These are phyloP conservation scores for Stegodyphus dumicola DNA, from an alignment of 1,140 invertebrate genomes.

Conservation along the genomic window DNA sequence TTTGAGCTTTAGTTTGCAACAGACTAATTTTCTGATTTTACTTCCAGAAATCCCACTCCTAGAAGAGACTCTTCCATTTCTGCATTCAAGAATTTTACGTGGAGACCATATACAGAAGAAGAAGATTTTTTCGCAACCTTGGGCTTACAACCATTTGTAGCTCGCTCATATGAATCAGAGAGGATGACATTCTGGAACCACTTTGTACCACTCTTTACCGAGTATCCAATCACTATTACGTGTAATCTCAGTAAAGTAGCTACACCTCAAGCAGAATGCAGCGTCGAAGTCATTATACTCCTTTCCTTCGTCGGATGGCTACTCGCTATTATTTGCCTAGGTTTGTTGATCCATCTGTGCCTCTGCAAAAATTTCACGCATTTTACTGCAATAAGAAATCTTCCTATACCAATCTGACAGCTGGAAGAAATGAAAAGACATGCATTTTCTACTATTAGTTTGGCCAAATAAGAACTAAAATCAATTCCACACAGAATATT, in stretches of 20 bases:
- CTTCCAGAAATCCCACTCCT: conserved; percentile 60
- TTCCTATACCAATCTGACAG: too few relatives aligned
- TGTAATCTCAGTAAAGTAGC: background rate
- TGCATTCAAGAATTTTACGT: conserved; percentile 43
- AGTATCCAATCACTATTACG: conserved; percentile 61
- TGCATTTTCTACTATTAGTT: too few relatives aligned
- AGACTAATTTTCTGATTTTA: background rate
- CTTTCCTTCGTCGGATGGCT: conserved; percentile 3
- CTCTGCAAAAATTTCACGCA: background rate
- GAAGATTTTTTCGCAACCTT: conserved; percentile 64
- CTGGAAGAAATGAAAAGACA: too few relatives aligned
- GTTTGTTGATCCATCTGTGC: background rate
- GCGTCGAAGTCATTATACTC: background rate
- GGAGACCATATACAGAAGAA: conserved; percentile 63
- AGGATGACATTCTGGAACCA: conserved; percentile 66
- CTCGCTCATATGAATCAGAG: conserved; percentile 64
- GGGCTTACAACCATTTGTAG: conserved; percentile 63
- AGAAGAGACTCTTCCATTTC: background rate
- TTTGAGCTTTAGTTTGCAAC: too few relatives aligned
- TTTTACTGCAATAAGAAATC: too few relatives aligned
- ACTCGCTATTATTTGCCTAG: background rate
- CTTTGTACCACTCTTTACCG: conserved; percentile 66
- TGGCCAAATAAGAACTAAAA: too few relatives aligned
- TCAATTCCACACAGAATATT: too few relatives aligned
- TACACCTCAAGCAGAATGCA: background rate